Base-by-base conservation (phyloP, 1,140 invertebrate genomes). In the Drosophila orosa region DNA sequence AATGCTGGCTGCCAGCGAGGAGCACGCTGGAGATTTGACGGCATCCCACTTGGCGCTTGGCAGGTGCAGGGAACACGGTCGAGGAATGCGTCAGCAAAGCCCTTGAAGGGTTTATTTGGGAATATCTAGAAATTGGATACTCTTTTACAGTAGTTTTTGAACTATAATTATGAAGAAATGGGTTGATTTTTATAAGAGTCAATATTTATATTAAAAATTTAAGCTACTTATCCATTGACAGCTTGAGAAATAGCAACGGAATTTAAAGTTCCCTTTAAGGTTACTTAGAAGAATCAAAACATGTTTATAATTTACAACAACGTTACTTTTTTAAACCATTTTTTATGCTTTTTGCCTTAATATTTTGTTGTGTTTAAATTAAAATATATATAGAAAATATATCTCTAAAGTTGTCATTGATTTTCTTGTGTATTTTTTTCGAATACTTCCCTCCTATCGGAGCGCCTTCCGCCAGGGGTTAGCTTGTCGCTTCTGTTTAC, bases 51-150 rank as follows among this genome's bases (percentile, higher is more conserved):
- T 75, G 58, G 74, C 78, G 66, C 68, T 78, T 62, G 60, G 58
- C 78, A 85, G 82, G 78, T 81, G 83, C 65, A 85, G 57, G 60
- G 37, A 76, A 76, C 61, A 76, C 52, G 31, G 13, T n/a, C 31
- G n/a, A 25, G 73, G 60, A 42, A 29, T 56, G 40, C 22, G 29
- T 40, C 25, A 29, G 10, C 12, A 29, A n/a, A n/a, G 39, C 10
- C 12, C 6, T 22, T 9, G 17, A 19, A 50, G 44, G 27, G 4
- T 10, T 22, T 7, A 29, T 19, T n/a, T 10, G 4, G 22, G 15
- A 19, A 22, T 3, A 40, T 39, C 24, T 19, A 13, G 12, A 13
- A 13, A 31, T 31, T 19, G 1, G 12, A 31, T 31, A 8, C 10
- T 13, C 45, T 19, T 13, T 50, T 29, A 0, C 1, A 13, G 25